Percentiles rank a stretch among this genome's conserved stretches.
These are phyloP conservation scores for Baccha elongata DNA, from an alignment of 2,888 invertebrate genomes.

Conservation along the genomic window DNA sequence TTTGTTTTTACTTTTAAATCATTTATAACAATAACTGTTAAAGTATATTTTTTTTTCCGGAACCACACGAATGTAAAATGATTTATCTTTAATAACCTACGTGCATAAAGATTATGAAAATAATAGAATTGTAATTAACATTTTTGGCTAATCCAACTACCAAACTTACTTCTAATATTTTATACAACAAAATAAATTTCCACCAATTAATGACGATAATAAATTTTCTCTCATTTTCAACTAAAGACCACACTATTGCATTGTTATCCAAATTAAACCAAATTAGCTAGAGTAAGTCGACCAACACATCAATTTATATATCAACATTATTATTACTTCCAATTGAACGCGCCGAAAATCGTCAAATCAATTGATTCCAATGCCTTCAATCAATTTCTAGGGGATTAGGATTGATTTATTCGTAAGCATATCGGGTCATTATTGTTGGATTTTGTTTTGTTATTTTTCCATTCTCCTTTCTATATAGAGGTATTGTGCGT, in stretches of 20 bases:
- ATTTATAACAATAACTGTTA: too few relatives aligned
- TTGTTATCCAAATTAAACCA: conserved; percentile 50
- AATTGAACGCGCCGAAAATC: conserved; percentile 61
- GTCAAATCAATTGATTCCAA: conserved; percentile 71
- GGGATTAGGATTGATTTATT: conserved; percentile 71
- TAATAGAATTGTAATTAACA: too few relatives aligned
- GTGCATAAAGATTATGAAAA: too few relatives aligned
- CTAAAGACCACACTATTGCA: conserved; percentile 9
- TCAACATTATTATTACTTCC: conserved; percentile 57
- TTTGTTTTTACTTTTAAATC: too few relatives aligned
- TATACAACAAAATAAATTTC: too few relatives aligned
- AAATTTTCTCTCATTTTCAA: neutral
- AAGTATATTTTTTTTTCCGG: too few relatives aligned
- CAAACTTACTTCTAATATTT: too few relatives aligned
- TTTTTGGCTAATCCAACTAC: too few relatives aligned
- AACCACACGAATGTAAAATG: too few relatives aligned
- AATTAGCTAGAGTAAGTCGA: conserved; percentile 56
- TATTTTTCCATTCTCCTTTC: neutral
- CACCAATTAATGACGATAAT: too few relatives aligned
- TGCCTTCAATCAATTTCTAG: conserved; percentile 70
- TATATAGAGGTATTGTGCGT: conserved; percentile 14
- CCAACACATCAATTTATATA: conserved; percentile 57
- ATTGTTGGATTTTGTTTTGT: conserved; percentile 37
- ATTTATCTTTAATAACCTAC: too few relatives aligned
- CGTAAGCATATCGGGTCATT: conserved; percentile 47